These are phyloP conservation scores for Laupala kohalensis DNA, from an alignment of 1,140 invertebrate species.

Conservation along the genomic window DNA sequence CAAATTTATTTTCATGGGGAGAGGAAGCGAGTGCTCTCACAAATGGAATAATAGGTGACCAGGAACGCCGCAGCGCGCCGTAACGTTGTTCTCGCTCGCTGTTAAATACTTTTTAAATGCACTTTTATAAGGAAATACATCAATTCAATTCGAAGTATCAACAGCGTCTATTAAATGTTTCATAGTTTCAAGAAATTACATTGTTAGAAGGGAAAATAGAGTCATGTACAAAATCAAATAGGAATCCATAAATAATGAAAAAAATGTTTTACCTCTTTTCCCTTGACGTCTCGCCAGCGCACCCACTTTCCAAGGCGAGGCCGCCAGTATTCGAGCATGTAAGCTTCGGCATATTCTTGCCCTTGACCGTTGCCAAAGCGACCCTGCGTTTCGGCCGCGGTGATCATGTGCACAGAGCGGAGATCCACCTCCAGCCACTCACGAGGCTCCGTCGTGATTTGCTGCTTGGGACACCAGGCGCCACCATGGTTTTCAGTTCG, in stretches of 20 bases:
- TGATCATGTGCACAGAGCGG: slow-evolving; percentile 56
- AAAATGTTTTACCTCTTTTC: slow-evolving; percentile 44
- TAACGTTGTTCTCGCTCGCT: no score
- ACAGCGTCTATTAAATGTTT: no score
- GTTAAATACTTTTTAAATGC: no score
- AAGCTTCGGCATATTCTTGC: slow-evolving; percentile 62
- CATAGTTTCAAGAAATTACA: no score
- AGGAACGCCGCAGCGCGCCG: no score
- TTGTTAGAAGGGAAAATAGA: no score
- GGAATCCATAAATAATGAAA: background rate
- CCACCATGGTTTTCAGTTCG: slow-evolving; percentile 64
- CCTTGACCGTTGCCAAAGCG: slow-evolving; percentile 76
- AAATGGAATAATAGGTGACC: no score
- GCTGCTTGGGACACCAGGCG: slow-evolving; percentile 70
- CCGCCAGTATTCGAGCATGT: slow-evolving; percentile 66
- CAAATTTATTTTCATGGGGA: no score
- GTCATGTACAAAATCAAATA: no score
- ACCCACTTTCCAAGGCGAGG: slow-evolving; percentile 56
- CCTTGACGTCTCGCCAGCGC: slow-evolving; percentile 51
- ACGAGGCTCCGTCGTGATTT: slow-evolving; percentile 51
- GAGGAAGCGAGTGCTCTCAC: no score
- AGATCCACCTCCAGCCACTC: slow-evolving; percentile 75
- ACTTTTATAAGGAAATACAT: no score
- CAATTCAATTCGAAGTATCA: no score
- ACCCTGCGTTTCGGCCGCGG: slow-evolving; percentile 69